These are phyloP conservation scores for Pharmacophagus antenor DNA, from an alignment of 2,888 invertebrate species.

Conservation along the genomic window DNA sequence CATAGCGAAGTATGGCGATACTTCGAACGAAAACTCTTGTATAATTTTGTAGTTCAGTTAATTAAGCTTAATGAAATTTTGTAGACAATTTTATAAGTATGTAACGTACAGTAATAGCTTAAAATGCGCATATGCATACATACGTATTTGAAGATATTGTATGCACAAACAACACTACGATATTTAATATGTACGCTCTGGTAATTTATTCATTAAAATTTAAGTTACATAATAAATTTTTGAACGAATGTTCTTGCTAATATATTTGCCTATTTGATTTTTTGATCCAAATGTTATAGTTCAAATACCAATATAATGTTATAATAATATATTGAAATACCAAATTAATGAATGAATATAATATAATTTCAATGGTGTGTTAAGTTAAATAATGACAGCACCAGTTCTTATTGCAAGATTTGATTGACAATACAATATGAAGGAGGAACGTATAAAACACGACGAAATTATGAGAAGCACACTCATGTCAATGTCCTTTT, in stretches of 20 bases:
- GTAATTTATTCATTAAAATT: no score
- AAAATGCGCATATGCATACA: background rate
- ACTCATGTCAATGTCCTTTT: conserved; percentile 55
- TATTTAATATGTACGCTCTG: background rate
- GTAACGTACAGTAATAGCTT: no score
- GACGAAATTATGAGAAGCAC: conserved; percentile 38
- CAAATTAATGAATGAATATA: background rate
- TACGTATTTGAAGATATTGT: no score
- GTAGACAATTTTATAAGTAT: conserved; percentile 7
- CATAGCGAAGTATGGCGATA: background rate
- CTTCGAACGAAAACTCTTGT: conserved; percentile 30
- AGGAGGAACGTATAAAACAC: conserved; percentile 42
- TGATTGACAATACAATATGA: conserved; percentile 48
- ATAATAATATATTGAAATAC: background rate
- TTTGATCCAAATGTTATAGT: no score
- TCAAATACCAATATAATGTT: background rate
- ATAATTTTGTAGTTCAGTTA: conserved; percentile 32
- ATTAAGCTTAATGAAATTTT: conserved; percentile 29
- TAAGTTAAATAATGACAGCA: background rate
- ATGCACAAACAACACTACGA: background rate
- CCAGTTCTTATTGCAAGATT: conserved; percentile 27
- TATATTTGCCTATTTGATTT: no score
- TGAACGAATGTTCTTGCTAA: no score
- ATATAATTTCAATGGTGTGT: background rate
- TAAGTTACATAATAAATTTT: background rate